Conservation (phyloP, 2,888 invertebrate genomes). For the Chalcosyrphus nemorum region DNA sequence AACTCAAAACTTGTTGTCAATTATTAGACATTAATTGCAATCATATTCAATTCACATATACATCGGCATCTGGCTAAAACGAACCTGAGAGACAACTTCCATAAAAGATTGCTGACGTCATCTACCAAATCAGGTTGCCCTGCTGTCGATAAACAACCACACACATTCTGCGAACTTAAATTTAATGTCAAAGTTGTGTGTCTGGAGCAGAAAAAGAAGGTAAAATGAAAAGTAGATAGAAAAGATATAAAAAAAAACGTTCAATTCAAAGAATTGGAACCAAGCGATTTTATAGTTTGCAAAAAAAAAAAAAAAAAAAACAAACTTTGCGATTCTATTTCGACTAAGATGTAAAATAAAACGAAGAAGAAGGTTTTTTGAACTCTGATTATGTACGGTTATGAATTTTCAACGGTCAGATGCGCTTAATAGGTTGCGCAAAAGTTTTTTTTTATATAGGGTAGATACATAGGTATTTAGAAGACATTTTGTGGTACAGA, state of each 20-base stretch:
- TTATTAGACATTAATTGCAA: conserved; percentile 42
- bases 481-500: not conserved
- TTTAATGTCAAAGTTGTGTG: conserved; percentile 37
- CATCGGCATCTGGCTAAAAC: conserved; percentile 2
- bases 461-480: no score
- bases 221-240: conserved; percentile 22
- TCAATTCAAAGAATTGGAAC: conserved; percentile 8
- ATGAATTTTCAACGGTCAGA: conserved; percentile 1
- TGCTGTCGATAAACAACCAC: conserved; percentile 1
- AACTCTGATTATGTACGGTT: conserved; percentile 12
- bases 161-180: conserved; percentile 25
- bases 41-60: conserved; percentile 11
- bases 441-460: no score
- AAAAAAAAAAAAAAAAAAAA: not conserved
- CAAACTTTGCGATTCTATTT: not conserved
- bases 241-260: not conserved
- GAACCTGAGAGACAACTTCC: conserved; percentile 31
- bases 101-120: conserved; percentile 49
- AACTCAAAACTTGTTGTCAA: conserved; percentile 27
- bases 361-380: conserved; percentile 27
- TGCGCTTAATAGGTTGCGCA: not conserved
- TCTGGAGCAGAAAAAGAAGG: conserved; percentile 10
- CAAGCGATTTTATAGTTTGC: conserved; percentile 1
- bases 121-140: conserved; percentile 34
- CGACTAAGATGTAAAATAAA: not conserved